These are phyloP conservation scores for Bagarius yarrelli DNA, from an alignment of 2,113 vertebrate genomes.

Conservation along the genomic window DNA sequence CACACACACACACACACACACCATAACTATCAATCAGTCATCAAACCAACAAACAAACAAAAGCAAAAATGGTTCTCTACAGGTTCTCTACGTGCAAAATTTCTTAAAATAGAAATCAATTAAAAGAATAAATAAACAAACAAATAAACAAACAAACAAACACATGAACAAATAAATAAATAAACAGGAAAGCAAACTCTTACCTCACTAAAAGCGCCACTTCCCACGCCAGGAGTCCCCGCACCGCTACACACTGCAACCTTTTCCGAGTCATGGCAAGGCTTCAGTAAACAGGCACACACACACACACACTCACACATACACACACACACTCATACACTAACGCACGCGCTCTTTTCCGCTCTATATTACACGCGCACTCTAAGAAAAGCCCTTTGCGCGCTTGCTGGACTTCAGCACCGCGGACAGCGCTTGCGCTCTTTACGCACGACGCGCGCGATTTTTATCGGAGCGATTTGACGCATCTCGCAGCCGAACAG, in stretches of 20 bases:
- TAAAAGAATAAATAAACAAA: neutral
- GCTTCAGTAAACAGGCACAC: slow-evolving; percentile 32
- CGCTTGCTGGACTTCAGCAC: slow-evolving; percentile 54
- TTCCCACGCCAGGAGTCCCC: slow-evolving; percentile 57
- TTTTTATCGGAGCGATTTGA: neutral
- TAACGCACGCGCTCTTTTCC: neutral
- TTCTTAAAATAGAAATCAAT: neutral
- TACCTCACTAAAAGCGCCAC: slow-evolving; percentile 57
- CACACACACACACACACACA: too few relatives aligned
- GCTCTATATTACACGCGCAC: neutral
- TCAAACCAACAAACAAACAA: neutral
- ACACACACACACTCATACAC: slow-evolving; percentile 24
- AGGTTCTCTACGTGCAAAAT: too few relatives aligned
- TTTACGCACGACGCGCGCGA: slow-evolving; percentile 7
- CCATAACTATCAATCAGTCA: too few relatives aligned
- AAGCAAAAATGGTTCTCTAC: neutral
- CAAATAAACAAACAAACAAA: neutral
- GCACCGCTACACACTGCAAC: slow-evolving; percentile 49
- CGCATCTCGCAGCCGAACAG: neutral
- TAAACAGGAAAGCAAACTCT: neutral
- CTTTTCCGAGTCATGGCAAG: slow-evolving; percentile 53
- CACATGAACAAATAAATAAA: neutral
- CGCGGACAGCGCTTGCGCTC: slow-evolving; percentile 55
- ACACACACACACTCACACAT: slow-evolving; percentile 11
- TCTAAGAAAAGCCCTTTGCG: slow-evolving; percentile 10